These are phyloP conservation scores for Pterocles orientalis DNA, from an alignment of 2,113 vertebrate genomes.

Conservation along the genomic window DNA sequence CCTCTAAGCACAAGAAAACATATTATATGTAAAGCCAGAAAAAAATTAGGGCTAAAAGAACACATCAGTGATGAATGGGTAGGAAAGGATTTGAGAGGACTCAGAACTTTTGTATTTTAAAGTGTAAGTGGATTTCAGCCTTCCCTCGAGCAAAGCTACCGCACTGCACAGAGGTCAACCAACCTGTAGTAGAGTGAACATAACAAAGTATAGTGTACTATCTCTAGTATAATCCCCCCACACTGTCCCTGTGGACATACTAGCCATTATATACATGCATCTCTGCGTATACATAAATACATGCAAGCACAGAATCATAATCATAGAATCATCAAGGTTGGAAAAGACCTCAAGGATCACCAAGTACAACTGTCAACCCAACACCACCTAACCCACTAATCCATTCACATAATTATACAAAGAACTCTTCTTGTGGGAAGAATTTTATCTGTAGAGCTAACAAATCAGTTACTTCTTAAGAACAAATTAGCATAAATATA, in stretches of 20 bases:
- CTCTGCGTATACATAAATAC: neutral
- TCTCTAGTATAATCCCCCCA: fast-evolving
- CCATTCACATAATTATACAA: no score
- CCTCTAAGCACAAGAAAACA: neutral
- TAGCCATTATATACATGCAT: neutral
- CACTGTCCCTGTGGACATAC: no score
- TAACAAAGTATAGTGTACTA: fast-evolving
- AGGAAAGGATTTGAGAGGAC: neutral
- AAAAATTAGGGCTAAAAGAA: neutral
- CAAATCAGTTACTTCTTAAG: neutral
- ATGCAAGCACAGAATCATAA: no score
- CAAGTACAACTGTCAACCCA: no score
- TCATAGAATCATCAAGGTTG: no score
- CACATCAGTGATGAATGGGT: neutral
- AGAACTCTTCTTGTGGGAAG: neutral
- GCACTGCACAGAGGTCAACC: neutral
- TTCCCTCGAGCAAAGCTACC: neutral
- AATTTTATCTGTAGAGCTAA: neutral
- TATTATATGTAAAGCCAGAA: neutral
- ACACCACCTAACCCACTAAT: no score
- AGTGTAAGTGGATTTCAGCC: neutral
- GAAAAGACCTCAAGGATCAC: no score
- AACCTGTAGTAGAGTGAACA: neutral
- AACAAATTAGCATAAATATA: neutral
- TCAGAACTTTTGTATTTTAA: neutral